Evolutionary conservation across 2,888 invertebrate species (phyloP).

Genomic region (Loripinus fragilis): DNA sequence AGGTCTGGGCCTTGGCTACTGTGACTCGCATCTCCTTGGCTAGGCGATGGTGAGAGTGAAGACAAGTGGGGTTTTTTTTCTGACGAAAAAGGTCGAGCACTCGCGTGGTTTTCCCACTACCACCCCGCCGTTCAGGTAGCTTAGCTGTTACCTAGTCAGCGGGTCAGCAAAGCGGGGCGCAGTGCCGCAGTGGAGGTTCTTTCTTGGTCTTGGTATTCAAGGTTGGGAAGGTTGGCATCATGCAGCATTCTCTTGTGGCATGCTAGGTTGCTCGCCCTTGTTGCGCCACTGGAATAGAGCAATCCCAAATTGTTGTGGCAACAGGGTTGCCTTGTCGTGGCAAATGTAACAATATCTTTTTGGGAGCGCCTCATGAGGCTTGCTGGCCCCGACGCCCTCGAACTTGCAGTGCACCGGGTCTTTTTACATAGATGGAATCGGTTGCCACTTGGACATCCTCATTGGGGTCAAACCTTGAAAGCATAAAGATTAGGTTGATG

Average conservation of each 20-base stretch:
- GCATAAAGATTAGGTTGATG: not conserved
- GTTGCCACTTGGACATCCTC: not conserved
- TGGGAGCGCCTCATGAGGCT: no score
- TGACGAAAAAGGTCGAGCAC: not conserved
- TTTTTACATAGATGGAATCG: not conserved
- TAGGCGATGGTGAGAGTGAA: constrained; percentile 14
- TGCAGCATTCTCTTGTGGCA: not conserved
- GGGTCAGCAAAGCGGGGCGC: not conserved
- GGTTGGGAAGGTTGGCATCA: not conserved
- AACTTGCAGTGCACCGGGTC: no score
- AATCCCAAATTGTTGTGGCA: no score
- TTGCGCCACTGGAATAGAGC: not conserved
- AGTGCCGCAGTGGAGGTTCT: not conserved
- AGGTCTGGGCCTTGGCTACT: constrained; percentile 6
- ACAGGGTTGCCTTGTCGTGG: no score
- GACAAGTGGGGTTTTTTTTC: constrained; percentile 1
- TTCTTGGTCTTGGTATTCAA: not conserved
- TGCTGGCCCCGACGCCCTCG: no score
- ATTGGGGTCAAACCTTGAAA: not conserved
- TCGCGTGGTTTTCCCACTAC: not conserved
- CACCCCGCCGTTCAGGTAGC: constrained; percentile 19
- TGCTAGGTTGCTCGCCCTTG: not conserved
- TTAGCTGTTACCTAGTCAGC: not conserved
- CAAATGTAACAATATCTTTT: no score
- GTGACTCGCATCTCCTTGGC: constrained; percentile 15